Base-by-base conservation (phyloP, 2,113 vertebrate genomes). In the Chamaea fasciata region DNA sequence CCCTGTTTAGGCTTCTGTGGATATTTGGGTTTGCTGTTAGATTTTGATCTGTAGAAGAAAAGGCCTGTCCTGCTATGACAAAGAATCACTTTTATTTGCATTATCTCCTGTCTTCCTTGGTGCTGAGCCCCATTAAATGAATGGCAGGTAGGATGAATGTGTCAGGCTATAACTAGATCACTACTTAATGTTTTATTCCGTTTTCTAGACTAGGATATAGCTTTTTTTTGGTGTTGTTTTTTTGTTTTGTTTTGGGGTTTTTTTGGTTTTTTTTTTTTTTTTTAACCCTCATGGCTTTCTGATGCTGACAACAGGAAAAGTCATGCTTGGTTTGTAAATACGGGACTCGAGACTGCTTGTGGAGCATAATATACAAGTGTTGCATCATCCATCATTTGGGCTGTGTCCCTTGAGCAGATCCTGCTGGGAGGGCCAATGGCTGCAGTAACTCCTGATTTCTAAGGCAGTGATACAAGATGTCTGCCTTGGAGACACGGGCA, bases 401-500 rank as follows among this genome's bases (percentile, higher is more conserved):
- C 80, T 24, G 10, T 24, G 26, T 23, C 56, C 56, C 56, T 44
- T 31, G 26, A 82, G 79, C 79, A 49, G 37, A 41, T 63, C 42
- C n/a, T 41, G n/a, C 59, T 44, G 69, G 44, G 31, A 76, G 28
- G 55, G 14, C 44, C n/a, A 8, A 0, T 1, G 49, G 13, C 64
- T 80, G 37, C 53, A 2, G 1, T 12, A 11, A 18, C 10, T 41
- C 11, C 41, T 42, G 30, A 11, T 41, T 57, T 50, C 26, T 41
- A 13, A 42, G 57, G 49, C 28, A 20, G 1, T 33, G 50, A 64
- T 74, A 15, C n/a, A 23, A 30, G 42, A 24, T 1, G 6, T 50
- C 64, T 59, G 44, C 39, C 53, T 63, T 8, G 2, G 23, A 59
- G 41, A 41, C 26, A 10, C 0, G 0, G 22, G 55, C 44, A 27